Evolutionary conservation across 2,113 vertebrate species (phyloP).

Genomic region (Colinus virginianus): DNA sequence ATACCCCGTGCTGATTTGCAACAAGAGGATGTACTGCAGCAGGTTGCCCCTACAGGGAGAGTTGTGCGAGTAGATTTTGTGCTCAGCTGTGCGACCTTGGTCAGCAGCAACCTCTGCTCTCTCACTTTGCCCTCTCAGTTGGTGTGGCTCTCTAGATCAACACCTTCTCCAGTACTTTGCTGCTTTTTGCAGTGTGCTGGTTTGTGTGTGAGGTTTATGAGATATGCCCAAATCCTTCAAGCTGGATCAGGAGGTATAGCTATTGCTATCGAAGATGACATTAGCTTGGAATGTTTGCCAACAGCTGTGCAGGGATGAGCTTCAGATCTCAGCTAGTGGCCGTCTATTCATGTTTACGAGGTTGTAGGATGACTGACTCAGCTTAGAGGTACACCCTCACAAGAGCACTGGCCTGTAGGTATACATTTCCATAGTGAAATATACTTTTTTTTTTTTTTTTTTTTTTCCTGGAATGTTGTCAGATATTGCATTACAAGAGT

Average conservation of each 20-base stretch:
- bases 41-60: background rate
- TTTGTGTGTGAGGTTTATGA: background rate
- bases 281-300: background rate
- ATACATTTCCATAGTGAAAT: accelerated
- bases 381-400: background rate
- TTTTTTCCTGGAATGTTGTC: background rate
- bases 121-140: accelerated
- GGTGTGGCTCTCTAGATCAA: background rate
- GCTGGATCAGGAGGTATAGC: background rate
- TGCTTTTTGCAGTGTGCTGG: background rate
- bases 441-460: background rate
- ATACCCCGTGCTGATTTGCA: background rate
- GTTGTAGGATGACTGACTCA: background rate
- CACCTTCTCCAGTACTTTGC: accelerated
- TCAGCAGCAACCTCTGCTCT: accelerated
- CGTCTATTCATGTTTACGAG: background rate
- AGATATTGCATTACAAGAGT: background rate
- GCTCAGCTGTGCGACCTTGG: background rate
- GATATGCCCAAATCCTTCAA: background rate
- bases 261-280: background rate
- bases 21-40: accelerated
- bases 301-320: background rate
- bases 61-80: background rate
- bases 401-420: background rate
- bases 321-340: background rate